phyloP scores from a whole-genome alignment of 1,140 invertebrate species.

The Telenomus remus region DNA sequence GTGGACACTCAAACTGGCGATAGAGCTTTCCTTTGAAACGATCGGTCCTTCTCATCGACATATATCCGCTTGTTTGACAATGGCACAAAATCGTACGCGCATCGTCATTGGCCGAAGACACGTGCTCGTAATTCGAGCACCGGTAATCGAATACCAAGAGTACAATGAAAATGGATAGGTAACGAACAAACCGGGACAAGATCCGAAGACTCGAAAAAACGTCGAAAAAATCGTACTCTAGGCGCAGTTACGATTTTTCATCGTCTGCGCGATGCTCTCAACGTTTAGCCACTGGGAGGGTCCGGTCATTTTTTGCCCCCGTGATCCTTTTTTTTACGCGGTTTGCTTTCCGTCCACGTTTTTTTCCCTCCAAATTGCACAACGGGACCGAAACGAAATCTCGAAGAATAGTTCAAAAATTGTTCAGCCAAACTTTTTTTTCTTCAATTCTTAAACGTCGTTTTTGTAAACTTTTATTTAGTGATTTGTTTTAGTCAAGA shows the following conservation, averaged over 20 bases:
- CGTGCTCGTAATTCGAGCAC: constrained; percentile 65
- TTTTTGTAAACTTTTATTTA: too few species aligned
- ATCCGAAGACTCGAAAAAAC: constrained; percentile 51
- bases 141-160: constrained; percentile 69
- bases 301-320: constrained; percentile 53
- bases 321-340: constrained; percentile 35
- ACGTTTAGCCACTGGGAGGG: constrained; percentile 39
- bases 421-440: too few species aligned
- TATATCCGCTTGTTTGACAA: constrained; percentile 55
- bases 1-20: constrained; percentile 24
- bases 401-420: too few species aligned
- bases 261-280: constrained; percentile 19
- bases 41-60: constrained; percentile 43
- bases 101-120: constrained; percentile 55
- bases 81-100: constrained; percentile 43
- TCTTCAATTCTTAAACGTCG: too few species aligned
- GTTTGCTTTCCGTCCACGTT: constrained; percentile 30
- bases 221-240: constrained; percentile 48
- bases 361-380: constrained; percentile 63
- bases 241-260: constrained; percentile 49
- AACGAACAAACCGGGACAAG: constrained; percentile 33
- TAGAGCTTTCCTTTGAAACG: constrained; percentile 18
- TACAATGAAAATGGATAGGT: constrained; percentile 58
- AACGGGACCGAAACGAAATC: constrained; percentile 62
- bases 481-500: too few species aligned